phyloP scores from a whole-genome alignment of 2,888 invertebrate genomes.

The Drosophila niveifrons region DNA sequence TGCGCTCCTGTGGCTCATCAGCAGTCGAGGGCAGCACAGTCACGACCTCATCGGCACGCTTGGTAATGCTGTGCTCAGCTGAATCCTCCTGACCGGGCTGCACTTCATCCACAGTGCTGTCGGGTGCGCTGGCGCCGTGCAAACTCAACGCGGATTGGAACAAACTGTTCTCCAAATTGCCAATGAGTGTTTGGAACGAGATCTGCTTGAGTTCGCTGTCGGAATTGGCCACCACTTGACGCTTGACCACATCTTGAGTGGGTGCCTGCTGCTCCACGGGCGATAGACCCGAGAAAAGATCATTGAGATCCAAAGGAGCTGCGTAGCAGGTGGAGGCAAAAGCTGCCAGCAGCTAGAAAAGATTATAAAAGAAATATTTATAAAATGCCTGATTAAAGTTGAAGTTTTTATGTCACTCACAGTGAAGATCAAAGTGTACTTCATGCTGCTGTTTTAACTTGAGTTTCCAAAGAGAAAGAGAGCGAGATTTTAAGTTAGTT shows the following conservation, averaged over 20 bases:
- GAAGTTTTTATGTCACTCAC: constrained; percentile 55
- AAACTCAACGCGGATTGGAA: constrained; percentile 80
- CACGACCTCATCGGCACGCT: constrained; percentile 53
- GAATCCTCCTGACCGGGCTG: constrained; percentile 33
- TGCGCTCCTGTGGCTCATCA: constrained; percentile 50
- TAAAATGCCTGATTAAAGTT: too few species aligned
- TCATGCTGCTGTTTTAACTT: constrained; percentile 55
- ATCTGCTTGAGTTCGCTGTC: constrained; percentile 75
- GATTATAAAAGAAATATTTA: too few species aligned
- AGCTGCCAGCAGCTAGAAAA: constrained; percentile 57
- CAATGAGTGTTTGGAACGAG: constrained; percentile 79
- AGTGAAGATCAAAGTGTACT: constrained; percentile 66
- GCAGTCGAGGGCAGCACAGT: neutral
- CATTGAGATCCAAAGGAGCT: constrained; percentile 67
- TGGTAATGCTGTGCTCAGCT: constrained; percentile 45
- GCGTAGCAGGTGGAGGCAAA: constrained; percentile 43
- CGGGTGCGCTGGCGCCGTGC: constrained; percentile 65
- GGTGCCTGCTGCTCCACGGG: constrained; percentile 35
- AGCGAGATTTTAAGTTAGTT: constrained; percentile 26
- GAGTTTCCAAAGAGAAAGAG: neutral
- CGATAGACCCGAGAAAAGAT: constrained; percentile 59
- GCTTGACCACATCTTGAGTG: constrained; percentile 69
- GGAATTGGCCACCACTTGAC: constrained; percentile 62
- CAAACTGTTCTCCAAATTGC: constrained; percentile 80
- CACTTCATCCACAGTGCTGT: constrained; percentile 56